Evolutionary conservation across 2,797 vertebrate genomes (phyloP), one percentile per base, ranked within the genome.

Genomic region (Characodon lateralis): DNA sequence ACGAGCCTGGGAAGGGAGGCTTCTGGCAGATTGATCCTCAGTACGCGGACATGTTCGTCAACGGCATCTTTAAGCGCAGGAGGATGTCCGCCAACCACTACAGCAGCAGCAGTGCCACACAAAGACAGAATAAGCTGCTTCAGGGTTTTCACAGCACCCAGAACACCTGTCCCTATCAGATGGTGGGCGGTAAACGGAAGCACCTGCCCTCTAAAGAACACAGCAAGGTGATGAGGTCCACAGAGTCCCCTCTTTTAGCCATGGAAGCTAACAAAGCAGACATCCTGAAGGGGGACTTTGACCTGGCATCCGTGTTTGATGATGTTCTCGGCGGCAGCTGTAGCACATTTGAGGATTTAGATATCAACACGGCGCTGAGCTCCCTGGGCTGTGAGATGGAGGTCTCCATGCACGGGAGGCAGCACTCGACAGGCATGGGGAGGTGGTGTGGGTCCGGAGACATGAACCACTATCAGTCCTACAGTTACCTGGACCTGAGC

Each of bases 1-100:
- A 97, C 7, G 96, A 97, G 87, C 96, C 96, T 0, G 96, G 96
- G 24, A 97, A 97, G 83, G 95, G 96, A 13, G 96, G 96, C 80
- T 96, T 96, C 90, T 97, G 96, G 96, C 96, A 96, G 88, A 96
- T 96, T 31, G 95, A 96, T 81, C 96, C 95, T 2, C 95, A 96
- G 85, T 96, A 96, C 1, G 95, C 95, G 0, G 95, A 97, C 88
- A 97, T 96, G 96, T 96, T 96, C 31, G 96, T 97, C 75, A 95
- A 97, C 8, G 96, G 96, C 59, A 96, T 97, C 85, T 96, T 97
- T 83, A 96, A 96, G 80, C 94, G 96, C 46, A 93, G 95, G 80
- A 93, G 96, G 83, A 96, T 96, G 95, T 96, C 96, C 0, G 89
- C 95, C 2, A 94, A 92, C 79, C 94, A 94, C 78, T 96, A 95